Base-by-base conservation (phyloP, 2,888 invertebrate genomes). In the Linnaemya tessellans region DNA sequence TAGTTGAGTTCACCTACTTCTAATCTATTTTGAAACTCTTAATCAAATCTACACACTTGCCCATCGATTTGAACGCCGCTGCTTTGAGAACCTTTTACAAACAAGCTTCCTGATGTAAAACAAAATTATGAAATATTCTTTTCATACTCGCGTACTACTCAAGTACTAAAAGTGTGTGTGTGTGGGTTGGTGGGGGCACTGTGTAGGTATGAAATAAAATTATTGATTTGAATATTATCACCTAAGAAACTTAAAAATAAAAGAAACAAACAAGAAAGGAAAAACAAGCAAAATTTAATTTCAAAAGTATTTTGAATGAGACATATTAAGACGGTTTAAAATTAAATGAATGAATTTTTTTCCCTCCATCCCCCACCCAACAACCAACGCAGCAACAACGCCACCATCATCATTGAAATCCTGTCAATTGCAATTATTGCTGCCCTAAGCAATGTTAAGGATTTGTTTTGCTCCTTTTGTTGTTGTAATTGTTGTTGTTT, bases 361-460 rank as follows among this genome's bases (percentile, higher is more conserved):
- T 25, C 64, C n/a, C n/a, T n/a, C 46, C 46, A 20, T 1, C 64
- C 18, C 15, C 2, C 20, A 62, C 30, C 15, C 15, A 15, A 0
- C 35, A 35, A 8, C 9, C 60, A 60, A 3, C 4, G 30, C 38
- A 70, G 35, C 30, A 60, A 51, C 22, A 60, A 49, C 38, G 46
- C 46, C 49, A 22, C 74, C 70, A 60, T 64, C 78, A 58, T 64
- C 77, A 84, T 84, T 84, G 75, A 86, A 78, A 83, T 90, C 89
- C 90, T 90, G 90, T 90, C 90, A 90, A 88, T 91, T 90, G 91
- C 90, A 90, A 90, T 90, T 91, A 90, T 89, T 89, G 88, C 88
- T 89, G 81, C 83, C 85, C 87, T 78, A 79, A 80, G 90, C 88
- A 88, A 80, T 71, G 81, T 78, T 83, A 83, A 86, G 77, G 74